These are phyloP conservation scores for Mythimna vitellina DNA, from an alignment of 2,888 invertebrate genomes.

Conservation along the genomic window DNA sequence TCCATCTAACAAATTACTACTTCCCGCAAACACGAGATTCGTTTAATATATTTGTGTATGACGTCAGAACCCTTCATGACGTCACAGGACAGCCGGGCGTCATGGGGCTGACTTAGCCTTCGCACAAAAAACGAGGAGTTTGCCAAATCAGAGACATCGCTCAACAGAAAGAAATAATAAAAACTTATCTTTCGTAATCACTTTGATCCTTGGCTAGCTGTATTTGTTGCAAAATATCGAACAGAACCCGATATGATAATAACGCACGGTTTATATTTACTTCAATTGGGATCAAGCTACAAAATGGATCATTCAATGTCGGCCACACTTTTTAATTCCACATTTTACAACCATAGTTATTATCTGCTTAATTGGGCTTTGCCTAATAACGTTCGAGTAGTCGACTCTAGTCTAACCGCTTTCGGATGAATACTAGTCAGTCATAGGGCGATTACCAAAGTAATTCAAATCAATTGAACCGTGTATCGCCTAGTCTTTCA, in stretches of 20 bases:
- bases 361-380: no score
- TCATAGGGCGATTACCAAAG: no score
- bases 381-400: no score
- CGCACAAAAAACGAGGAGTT: conserved; percentile 38
- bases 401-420: no score
- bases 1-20: conserved; percentile 24
- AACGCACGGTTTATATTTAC: background rate
- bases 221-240: conserved; percentile 12
- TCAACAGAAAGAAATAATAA: conserved; percentile 25
- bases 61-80: conserved; percentile 54
- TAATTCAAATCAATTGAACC: no score
- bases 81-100: conserved; percentile 55
- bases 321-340: background rate
- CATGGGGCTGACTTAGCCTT: conserved; percentile 38
- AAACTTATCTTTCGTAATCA: conserved; percentile 43
- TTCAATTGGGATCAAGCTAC: background rate
- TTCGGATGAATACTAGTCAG: no score
- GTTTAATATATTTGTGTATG: conserved; percentile 45
- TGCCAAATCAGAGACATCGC: conserved; percentile 38
- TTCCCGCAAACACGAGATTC: conserved; percentile 38
- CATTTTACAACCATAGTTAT: background rate
- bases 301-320: no score
- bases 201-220: conserved; percentile 21
- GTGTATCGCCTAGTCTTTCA: no score
- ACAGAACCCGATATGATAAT: conserved; percentile 7